Conservation (phyloP, 1,140 invertebrate genomes). For the Andrena cerasifolii region DNA sequence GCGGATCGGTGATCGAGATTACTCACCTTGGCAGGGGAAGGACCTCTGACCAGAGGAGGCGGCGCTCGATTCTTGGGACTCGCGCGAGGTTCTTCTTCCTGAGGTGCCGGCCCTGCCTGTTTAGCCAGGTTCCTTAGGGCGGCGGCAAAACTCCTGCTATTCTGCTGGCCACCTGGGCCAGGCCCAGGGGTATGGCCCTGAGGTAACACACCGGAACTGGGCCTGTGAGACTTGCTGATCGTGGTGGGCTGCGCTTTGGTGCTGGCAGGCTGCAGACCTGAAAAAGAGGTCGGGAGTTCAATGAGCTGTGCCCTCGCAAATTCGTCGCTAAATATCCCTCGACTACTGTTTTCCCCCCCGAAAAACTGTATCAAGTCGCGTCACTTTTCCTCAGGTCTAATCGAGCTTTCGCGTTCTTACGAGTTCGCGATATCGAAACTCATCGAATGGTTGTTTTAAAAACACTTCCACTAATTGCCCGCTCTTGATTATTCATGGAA, state of each 20-base stretch:
- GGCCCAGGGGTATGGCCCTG: constrained; percentile 82
- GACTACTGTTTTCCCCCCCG: no score
- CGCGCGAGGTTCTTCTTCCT: constrained; percentile 78
- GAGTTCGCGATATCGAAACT: neutral
- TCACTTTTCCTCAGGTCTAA: no score
- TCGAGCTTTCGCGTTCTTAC: no score
- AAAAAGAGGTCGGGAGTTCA: constrained; percentile 55
- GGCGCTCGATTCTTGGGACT: constrained; percentile 80
- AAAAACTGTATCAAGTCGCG: no score
- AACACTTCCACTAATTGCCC: no score
- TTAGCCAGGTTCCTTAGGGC: constrained; percentile 91
- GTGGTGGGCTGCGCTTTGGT: constrained; percentile 77
- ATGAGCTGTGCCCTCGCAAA: neutral
- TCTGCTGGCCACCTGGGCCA: constrained; percentile 80
- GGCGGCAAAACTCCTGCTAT: constrained; percentile 86
- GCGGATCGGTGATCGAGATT: constrained; percentile 16
- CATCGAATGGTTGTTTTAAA: neutral
- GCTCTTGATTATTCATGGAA: no score
- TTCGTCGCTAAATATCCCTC: no score
- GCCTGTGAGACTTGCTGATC: constrained; percentile 79
- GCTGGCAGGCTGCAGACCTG: constrained; percentile 79
- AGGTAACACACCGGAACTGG: constrained; percentile 78
- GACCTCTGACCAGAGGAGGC: constrained; percentile 79
- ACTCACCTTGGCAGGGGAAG: constrained; percentile 80
- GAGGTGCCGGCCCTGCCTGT: constrained; percentile 86